A percentile compares a stretch with the other conserved stretches of the same genome.
Conservation (phyloP, 2,113 vertebrate species). For the Holacanthus passer region DNA sequence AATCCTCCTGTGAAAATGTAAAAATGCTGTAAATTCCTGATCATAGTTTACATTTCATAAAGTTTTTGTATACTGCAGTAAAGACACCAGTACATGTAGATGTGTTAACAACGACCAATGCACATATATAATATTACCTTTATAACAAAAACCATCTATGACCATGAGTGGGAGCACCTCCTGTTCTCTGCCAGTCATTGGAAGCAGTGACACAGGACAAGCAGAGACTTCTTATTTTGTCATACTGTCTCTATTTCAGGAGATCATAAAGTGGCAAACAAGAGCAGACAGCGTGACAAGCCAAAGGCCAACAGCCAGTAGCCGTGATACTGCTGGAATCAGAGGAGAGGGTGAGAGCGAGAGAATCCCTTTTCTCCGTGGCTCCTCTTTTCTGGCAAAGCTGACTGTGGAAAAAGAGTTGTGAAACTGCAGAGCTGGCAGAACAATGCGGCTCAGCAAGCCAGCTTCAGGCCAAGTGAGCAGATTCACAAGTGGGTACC, state of each 20-base stretch:
- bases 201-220: constrained; percentile 6
- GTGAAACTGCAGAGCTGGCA: constrained; percentile 52
- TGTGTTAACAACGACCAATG: neutral
- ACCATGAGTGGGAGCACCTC: neutral
- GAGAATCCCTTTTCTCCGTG: constrained; percentile 28
- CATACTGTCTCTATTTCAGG: constrained; percentile 24
- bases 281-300: constrained; percentile 34
- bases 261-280: constrained; percentile 33
- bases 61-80: neutral
- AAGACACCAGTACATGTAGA: neutral
- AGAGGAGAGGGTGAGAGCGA: constrained; percentile 13
- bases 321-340: neutral
- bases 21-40: too few relatives aligned
- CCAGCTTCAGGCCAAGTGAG: constrained; percentile 30
- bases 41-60: too few relatives aligned
- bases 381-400: constrained; percentile 25
- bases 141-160: neutral
- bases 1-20: too few relatives aligned
- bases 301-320: constrained; percentile 21
- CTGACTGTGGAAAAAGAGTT: constrained; percentile 48
- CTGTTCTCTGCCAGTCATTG: neutral
- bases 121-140: neutral
- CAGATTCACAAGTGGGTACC: neutral
- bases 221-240: neutral
- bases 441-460: constrained; percentile 15